A percentile compares a stretch with the other conserved stretches of the same genome.
phyloP scores from a whole-genome alignment of 2,888 invertebrate species.

The Trimorus sp. region DNA sequence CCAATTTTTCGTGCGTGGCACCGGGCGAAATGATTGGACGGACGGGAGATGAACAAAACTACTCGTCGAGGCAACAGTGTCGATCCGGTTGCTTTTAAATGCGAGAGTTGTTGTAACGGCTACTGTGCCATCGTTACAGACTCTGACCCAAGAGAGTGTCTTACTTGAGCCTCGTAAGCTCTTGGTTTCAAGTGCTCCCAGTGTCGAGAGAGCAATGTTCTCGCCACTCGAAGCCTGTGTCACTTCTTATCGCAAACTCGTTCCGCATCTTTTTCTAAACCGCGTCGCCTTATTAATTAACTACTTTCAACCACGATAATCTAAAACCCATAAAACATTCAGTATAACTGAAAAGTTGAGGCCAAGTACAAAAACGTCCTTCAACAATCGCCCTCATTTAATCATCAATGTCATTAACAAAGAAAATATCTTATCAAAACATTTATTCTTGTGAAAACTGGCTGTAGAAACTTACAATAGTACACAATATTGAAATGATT shows the following conservation, averaged over 20 bases:
- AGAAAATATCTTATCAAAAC: no score
- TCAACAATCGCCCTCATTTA: no score
- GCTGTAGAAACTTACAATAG: no score
- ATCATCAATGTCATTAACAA: no score
- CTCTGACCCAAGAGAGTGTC: conserved; percentile 47
- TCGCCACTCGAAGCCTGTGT: conserved; percentile 43
- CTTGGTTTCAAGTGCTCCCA: conserved; percentile 41
- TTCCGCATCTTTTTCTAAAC: conserved; percentile 42
- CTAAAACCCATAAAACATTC: no score
- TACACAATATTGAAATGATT: no score
- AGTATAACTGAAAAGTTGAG: no score
- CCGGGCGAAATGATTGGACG: not conserved
- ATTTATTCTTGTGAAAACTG: no score
- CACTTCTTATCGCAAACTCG: conserved; percentile 53
- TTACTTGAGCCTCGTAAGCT: conserved; percentile 45
- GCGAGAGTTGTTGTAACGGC: conserved; percentile 48
- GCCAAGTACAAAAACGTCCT: no score
- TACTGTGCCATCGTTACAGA: conserved; percentile 43
- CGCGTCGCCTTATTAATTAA: conserved; percentile 17
- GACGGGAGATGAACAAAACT: not conserved
- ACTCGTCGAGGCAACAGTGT: conserved; percentile 28
- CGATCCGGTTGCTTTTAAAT: conserved; percentile 46
- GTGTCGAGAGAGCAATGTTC: conserved; percentile 57
- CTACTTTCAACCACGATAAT: conserved; percentile 25
- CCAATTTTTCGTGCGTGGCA: no score